A percentile compares a stretch with the other conserved stretches of the same genome.
Evolutionary conservation across 2,888 invertebrate genomes (phyloP).

Genomic region (Trissonchulus sp.): DNA sequence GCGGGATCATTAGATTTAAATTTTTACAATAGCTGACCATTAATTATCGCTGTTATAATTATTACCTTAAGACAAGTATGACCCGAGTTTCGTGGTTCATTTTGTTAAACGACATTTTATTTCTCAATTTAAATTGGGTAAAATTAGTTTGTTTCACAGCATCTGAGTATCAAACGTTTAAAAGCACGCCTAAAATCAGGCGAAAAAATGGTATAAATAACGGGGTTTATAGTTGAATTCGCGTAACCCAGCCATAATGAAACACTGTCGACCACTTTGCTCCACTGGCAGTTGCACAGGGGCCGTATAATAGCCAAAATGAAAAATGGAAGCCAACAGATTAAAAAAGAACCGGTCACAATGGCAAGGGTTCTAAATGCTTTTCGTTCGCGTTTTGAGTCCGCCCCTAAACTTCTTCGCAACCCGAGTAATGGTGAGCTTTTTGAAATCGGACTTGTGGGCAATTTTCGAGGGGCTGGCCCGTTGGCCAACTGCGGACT

Average conservation of each 20-base stretch:
- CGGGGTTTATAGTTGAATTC: constrained; percentile 52
- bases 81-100: too few relatives aligned
- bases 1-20: too few relatives aligned
- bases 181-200: constrained; percentile 50
- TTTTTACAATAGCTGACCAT: too few relatives aligned
- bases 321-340: constrained; percentile 92
- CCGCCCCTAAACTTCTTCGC: too few relatives aligned
- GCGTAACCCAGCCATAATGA: constrained; percentile 49
- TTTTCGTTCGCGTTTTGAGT: constrained; percentile 73
- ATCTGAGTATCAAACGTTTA: constrained; percentile 42
- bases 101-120: too few relatives aligned
- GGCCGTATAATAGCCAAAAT: constrained; percentile 77
- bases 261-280: not conserved
- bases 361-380: constrained; percentile 91
- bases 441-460: not conserved
- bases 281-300: constrained; percentile 59
- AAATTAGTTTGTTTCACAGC: too few relatives aligned
- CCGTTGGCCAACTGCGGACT: not conserved
- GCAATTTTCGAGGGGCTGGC: not conserved
- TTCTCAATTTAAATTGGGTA: too few relatives aligned
- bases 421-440: too few relatives aligned
- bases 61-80: too few relatives aligned
- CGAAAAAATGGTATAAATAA: constrained; percentile 51
- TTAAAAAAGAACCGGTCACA: constrained; percentile 87
- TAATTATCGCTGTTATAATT: too few relatives aligned